Evolutionary conservation across 92 coral and sea anemone species (phyloP).

Genomic region (Desmophyllum pertusum): DNA sequence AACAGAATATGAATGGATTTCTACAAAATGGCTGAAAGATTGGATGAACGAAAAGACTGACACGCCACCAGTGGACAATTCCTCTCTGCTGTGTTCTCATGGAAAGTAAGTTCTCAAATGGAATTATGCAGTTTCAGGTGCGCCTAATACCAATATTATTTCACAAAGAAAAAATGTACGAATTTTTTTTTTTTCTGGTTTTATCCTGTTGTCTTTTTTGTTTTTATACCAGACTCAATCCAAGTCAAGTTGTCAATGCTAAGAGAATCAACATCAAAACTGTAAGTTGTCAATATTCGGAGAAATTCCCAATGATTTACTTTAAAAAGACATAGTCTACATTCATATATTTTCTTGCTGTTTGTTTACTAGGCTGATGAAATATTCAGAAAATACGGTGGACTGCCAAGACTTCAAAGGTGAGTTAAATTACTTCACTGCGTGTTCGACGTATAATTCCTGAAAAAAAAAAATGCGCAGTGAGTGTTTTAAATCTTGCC

Average conservation of each 20-base stretch:
- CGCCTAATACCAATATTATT: neutral
- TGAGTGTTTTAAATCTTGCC: too few species aligned
- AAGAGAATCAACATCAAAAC: conserved; percentile 83
- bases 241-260: conserved; percentile 83
- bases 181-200: neutral
- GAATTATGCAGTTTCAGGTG: neutral
- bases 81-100: conserved; percentile 85
- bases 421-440: neutral
- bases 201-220: neutral
- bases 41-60: conserved; percentile 86
- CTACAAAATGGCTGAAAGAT: conserved; percentile 81
- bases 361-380: conserved; percentile 71
- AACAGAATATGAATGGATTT: conserved; percentile 81
- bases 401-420: conserved; percentile 88
- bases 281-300: conserved; percentile 50
- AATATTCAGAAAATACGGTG: conserved; percentile 80
- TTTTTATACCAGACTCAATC: conserved; percentile 66
- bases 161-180: neutral
- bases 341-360: neutral
- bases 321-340: neutral
- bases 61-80: conserved; percentile 83
- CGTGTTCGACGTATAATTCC: neutral
- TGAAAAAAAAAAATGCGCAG: neutral
- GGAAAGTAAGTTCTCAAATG: conserved; percentile 91
- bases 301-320: neutral